Conservation (phyloP, 2,888 invertebrate species). For the Sminthurides aquaticus region DNA sequence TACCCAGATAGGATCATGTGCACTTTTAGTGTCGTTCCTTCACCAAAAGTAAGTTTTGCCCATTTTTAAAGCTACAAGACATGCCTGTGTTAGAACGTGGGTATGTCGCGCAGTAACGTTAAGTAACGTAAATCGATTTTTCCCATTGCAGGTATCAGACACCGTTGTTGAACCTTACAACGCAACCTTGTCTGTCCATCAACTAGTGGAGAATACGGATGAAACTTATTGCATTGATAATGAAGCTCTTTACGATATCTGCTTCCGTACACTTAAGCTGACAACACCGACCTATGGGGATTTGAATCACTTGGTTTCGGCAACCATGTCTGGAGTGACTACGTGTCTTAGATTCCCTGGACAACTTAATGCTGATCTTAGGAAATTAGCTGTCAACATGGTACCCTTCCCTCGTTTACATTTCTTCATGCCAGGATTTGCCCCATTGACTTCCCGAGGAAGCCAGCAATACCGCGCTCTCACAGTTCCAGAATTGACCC, state of each 20-base stretch:
- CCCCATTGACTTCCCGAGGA: slow-evolving; percentile 63
- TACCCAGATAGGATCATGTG: slow-evolving; percentile 67
- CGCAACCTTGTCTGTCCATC: slow-evolving; percentile 75
- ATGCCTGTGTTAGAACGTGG: too few relatives aligned
- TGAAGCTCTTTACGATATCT: slow-evolving; percentile 82
- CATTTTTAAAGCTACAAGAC: too few relatives aligned
- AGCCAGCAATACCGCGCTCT: slow-evolving; percentile 70
- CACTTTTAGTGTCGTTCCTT: slow-evolving; percentile 75
- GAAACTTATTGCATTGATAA: slow-evolving; percentile 81
- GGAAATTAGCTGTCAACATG: slow-evolving; percentile 88
- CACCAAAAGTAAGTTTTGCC: slow-evolving; percentile 60
- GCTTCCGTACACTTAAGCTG: slow-evolving; percentile 76
- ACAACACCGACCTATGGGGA: slow-evolving; percentile 81
- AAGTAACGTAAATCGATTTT: slow-evolving; percentile 2
- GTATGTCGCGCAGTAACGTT: too few relatives aligned
- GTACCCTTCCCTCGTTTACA: slow-evolving; percentile 91
- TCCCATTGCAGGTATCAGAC: slow-evolving; percentile 54
- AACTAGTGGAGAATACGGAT: slow-evolving; percentile 79
- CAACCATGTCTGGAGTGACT: slow-evolving; percentile 79
- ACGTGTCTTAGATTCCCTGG: slow-evolving; percentile 88
- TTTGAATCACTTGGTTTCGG: slow-evolving; percentile 74
- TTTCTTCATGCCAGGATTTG: slow-evolving; percentile 94
- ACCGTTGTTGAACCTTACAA: too few relatives aligned
- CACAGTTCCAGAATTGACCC: slow-evolving; percentile 80
- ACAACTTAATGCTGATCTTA: slow-evolving; percentile 83